A percentile compares a stretch with the other conserved stretches of the same genome.
Conservation (phyloP, 2,797 vertebrate species). For the Paguma larvata region DNA sequence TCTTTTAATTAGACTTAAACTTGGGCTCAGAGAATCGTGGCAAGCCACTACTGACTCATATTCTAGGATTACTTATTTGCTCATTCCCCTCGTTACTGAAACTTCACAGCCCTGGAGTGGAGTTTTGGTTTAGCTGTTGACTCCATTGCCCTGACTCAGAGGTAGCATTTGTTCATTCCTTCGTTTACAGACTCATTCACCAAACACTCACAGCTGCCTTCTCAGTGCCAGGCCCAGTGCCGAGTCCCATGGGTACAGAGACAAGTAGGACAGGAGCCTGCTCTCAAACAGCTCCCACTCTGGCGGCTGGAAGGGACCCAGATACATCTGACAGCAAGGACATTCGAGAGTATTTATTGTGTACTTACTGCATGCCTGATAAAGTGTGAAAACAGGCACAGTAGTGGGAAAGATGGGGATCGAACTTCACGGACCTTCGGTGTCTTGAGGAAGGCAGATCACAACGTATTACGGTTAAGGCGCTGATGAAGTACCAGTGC, state of each 20-base stretch:
- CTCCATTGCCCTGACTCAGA: neutral
- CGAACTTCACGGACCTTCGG: neutral
- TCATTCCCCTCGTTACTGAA: neutral
- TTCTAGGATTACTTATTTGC: constrained; percentile 11
- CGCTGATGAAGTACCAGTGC: neutral
- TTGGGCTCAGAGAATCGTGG: constrained; percentile 47
- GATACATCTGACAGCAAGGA: neutral
- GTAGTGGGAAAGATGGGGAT: neutral
- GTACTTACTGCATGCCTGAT: neutral
- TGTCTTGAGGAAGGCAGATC: neutral
- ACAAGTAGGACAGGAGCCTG: neutral
- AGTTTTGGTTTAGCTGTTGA: neutral
- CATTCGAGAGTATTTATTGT: neutral
- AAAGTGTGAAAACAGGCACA: neutral
- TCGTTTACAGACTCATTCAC: neutral
- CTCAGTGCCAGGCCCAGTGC: neutral
- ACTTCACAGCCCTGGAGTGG: neutral
- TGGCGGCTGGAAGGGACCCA: neutral
- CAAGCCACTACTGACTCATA: constrained; percentile 39
- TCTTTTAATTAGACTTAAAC: constrained; percentile 72
- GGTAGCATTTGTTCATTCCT: neutral
- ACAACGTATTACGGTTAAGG: neutral
- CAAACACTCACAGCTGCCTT: neutral
- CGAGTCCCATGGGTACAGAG: neutral
- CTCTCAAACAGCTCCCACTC: neutral